Percentiles rank a stretch among this genome's conserved stretches.
Conservation (phyloP, 2,113 vertebrate species). For the Boleophthalmus pectinirostris region DNA sequence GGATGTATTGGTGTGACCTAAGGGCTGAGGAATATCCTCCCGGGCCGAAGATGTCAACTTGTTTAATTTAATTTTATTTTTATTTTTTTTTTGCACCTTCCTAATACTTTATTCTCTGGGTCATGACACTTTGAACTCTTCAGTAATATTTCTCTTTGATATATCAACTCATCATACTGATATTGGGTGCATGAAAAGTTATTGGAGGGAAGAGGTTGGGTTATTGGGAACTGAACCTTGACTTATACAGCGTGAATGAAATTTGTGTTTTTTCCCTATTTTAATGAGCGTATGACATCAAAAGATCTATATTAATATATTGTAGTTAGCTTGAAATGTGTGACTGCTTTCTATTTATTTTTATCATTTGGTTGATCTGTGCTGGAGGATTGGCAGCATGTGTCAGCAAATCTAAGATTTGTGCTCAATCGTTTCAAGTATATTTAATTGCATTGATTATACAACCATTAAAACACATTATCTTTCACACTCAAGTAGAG, state of each 20-base stretch:
- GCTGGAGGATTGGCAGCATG: constrained; percentile 79
- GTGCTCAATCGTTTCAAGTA: constrained; percentile 58
- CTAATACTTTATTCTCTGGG: constrained; percentile 29
- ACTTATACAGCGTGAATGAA: constrained; percentile 71
- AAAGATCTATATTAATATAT: constrained; percentile 90
- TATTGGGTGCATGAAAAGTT: constrained; percentile 73
- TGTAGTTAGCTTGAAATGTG: constrained; percentile 86
- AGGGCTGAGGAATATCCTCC: constrained; percentile 62
- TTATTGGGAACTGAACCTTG: constrained; percentile 54
- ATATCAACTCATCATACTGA: constrained; percentile 68
- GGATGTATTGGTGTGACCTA: constrained; percentile 52
- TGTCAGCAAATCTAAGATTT: constrained; percentile 64
- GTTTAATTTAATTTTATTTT: constrained; percentile 36
- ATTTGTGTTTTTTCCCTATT: constrained; percentile 56
- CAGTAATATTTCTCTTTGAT: constrained; percentile 69
- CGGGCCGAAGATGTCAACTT: constrained; percentile 62
- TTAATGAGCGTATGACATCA: constrained; percentile 80
- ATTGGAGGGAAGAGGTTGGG: constrained; percentile 30
- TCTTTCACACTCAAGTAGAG: constrained; percentile 54
- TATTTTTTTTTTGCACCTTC: constrained; percentile 23
- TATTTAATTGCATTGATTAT: constrained; percentile 71
- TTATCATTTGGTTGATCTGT: constrained; percentile 77
- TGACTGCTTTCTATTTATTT: constrained; percentile 82
- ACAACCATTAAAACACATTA: constrained; percentile 60
- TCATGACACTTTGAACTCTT: constrained; percentile 53